Conservation (phyloP, 1,140 invertebrate genomes). For the Hylaeus anthracinus region DNA sequence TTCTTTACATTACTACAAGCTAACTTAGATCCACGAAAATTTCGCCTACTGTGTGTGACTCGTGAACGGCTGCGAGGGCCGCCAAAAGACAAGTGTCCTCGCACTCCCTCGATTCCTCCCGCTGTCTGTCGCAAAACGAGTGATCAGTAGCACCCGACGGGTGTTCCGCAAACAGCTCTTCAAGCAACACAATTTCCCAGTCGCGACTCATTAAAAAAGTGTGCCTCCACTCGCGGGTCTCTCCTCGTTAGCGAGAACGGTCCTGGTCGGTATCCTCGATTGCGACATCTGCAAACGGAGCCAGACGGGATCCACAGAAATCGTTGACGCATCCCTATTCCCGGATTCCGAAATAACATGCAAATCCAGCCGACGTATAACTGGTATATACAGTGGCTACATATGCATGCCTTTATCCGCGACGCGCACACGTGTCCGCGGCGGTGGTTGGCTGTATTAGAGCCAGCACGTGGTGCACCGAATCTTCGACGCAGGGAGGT, state of each 20-base stretch:
- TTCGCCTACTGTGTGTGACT: too few relatives aligned
- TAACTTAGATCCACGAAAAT: too few relatives aligned
- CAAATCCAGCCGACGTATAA: slow-evolving; percentile 61
- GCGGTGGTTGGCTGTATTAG: slow-evolving; percentile 11
- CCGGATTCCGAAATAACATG: slow-evolving; percentile 69
- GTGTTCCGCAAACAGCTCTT: not conserved
- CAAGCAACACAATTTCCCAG: not conserved
- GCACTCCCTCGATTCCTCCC: too few relatives aligned
- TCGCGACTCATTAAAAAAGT: not conserved
- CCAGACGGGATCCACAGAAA: slow-evolving; percentile 56
- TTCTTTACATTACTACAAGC: too few relatives aligned
- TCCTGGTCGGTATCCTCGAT: slow-evolving; percentile 15
- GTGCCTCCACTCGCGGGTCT: too few relatives aligned
- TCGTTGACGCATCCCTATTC: slow-evolving; percentile 54
- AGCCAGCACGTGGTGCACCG: not conserved
- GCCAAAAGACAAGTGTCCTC: too few relatives aligned
- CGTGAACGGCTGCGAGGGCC: too few relatives aligned
- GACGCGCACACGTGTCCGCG: slow-evolving; percentile 5
- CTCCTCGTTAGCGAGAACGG: slow-evolving; percentile 6
- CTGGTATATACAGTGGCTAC: slow-evolving; percentile 11
- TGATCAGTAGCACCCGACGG: too few relatives aligned
- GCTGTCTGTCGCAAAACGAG: too few relatives aligned
- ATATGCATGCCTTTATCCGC: slow-evolving; percentile 43
- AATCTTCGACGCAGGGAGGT: slow-evolving; percentile 1
- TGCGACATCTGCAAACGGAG: slow-evolving; percentile 13